phyloP scores from a whole-genome alignment of 2,113 vertebrate genomes.

The Sebastes fasciatus region DNA sequence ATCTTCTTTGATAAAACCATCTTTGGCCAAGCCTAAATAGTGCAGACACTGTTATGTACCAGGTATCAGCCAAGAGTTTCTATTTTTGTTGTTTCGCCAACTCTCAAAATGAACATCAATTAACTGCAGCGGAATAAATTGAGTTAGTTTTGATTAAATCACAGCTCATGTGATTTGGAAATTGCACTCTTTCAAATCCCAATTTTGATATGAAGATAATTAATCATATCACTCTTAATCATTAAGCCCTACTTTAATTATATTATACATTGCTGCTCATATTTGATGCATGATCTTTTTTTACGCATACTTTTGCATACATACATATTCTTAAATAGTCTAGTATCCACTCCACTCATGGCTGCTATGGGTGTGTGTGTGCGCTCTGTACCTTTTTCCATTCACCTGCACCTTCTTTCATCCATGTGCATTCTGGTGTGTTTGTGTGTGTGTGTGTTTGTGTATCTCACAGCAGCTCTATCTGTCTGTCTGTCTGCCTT shows the following conservation, averaged over 20 bases:
- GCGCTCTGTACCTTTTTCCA: not conserved
- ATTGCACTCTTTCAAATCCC: not conserved
- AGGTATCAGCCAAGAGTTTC: not conserved
- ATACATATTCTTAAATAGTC: not conserved
- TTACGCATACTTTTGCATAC: not conserved
- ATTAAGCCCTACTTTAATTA: too few relatives aligned
- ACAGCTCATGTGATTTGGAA: not conserved
- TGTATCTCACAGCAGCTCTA: conserved; percentile 37
- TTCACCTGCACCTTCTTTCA: conserved; percentile 15
- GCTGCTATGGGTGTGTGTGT: conserved; percentile 7
- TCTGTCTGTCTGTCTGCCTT: conserved; percentile 60
- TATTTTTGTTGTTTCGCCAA: not conserved
- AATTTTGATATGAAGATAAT: not conserved
- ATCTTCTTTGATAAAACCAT: not conserved
- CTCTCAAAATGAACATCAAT: not conserved
- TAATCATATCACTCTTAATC: not conserved
- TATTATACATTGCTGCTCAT: not conserved
- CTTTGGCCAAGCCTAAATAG: not conserved
- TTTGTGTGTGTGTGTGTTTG: conserved; percentile 33
- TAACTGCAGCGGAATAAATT: not conserved
- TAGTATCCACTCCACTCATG: not conserved
- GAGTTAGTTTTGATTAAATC: not conserved
- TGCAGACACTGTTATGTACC: not conserved
- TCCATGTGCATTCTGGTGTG: not conserved
- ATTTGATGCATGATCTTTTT: not conserved